Percentiles rank a stretch among this genome's conserved stretches.
Conservation (phyloP, 2,113 vertebrate species). For the Notiomystis cincta region DNA sequence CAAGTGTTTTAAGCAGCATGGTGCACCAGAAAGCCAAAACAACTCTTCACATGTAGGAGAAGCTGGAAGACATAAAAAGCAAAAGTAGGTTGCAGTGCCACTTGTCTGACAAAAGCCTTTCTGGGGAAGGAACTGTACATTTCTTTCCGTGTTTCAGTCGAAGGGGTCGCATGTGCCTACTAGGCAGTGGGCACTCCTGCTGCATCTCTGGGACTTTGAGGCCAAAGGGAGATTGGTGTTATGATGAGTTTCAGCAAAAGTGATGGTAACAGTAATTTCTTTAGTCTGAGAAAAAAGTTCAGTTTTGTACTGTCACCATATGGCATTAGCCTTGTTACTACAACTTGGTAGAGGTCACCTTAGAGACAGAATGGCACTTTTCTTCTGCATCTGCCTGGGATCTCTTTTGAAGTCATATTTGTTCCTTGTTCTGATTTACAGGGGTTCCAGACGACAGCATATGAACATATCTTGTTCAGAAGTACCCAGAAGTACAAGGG, state of each 20-base stretch:
- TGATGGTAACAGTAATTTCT: neutral
- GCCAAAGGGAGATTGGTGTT: neutral
- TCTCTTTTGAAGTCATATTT: neutral
- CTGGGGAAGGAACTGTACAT: neutral
- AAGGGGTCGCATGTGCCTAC: neutral
- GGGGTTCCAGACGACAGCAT: neutral
- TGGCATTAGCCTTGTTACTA: neutral
- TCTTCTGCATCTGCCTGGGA: neutral
- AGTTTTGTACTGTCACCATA: neutral
- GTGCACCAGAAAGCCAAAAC: neutral
- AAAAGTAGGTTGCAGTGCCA: neutral
- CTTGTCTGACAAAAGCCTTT: neutral
- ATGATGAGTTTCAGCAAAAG: neutral
- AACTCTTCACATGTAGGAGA: neutral
- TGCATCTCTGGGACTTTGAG: neutral
- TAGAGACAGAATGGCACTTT: neutral
- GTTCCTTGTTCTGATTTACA: neutral
- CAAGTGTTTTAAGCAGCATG: neutral
- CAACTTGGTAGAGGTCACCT: neutral
- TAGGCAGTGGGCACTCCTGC: neutral
- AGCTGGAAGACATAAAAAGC: neutral
- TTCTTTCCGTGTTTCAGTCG: neutral
- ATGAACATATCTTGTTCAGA: neutral
- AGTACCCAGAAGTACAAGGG: neutral
- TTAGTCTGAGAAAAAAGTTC: neutral